Base-by-base conservation (phyloP, 2,797 vertebrate species). In the Hippoglossus hippoglossus region DNA sequence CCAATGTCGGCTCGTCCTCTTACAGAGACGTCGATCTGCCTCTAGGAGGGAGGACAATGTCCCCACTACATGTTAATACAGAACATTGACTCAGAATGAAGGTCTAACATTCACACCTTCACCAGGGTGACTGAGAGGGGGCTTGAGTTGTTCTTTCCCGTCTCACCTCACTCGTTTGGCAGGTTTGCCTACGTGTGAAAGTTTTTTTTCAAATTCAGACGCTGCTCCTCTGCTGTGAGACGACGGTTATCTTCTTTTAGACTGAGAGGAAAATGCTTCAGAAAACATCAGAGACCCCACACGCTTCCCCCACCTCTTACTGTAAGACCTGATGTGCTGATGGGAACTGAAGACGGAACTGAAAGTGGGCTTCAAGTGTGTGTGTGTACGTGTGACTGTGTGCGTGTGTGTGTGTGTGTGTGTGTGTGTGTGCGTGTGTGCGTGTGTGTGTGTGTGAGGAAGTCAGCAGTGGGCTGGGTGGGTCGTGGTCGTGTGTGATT, bases 261-360 rank as follows among this genome's bases (percentile, higher is more conserved):
- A 69, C 57, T 44, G 19, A 73, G 25, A 28, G 21, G 51, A 71
- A 82, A 47, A 24, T 0, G 7, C 21, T 72, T 12, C 3, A 26
- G 22, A 71, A 78, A 67, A 67, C 41, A 54, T 0, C 36, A 25
- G 19, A 46, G 22, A 60, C 39, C 58, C 58, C 25, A n/a, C 21
- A 62, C 64, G n/a, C 50, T 2, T 31, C 18, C 15, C 46, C 46
- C 44, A 7, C 34, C 56, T 61, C 59, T 82, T 83, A 85, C 77
- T 79, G 85, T 87, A 78, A 88, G 26, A 75, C 19, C 55, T 4
- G 15, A 52, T 13, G 49, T 12, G 25, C 22, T 83, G 83, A 79
- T 77, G 63, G 74, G 83, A 90, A 87, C 26, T 77, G 77, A 67
- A 87, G 44, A 69, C 67, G 80, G 87, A 90, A 90, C 64, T 73